Conservation (phyloP, 2,797 vertebrate genomes). For the Syngnathus acus region DNA sequence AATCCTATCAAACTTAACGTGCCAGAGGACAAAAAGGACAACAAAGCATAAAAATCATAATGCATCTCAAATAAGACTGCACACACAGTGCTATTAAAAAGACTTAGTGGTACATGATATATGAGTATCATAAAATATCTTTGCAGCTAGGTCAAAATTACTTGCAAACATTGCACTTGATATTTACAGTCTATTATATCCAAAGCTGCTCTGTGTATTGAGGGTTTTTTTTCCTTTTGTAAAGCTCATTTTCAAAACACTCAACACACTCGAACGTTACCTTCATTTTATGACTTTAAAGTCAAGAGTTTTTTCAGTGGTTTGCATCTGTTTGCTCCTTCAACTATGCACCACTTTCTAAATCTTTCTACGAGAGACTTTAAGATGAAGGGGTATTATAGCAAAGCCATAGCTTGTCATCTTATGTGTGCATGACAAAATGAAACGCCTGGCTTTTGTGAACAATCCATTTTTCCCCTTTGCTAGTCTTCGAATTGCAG, state of each 20-base stretch:
- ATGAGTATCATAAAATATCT: neutral
- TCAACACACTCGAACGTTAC: no score
- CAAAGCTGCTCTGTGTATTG: neutral
- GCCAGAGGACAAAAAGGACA: slow-evolving; percentile 4
- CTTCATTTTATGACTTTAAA: neutral
- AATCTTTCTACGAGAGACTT: neutral
- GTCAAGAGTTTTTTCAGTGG: neutral
- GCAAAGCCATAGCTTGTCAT: neutral
- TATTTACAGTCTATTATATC: neutral
- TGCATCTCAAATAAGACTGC: neutral
- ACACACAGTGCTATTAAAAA: neutral
- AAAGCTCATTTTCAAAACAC: no score
- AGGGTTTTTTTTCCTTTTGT: neutral
- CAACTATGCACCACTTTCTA: neutral
- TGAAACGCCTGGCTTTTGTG: slow-evolving; percentile 1
- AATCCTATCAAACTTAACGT: slow-evolving; percentile 6
- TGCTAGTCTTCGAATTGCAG: neutral
- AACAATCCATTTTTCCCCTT: slow-evolving; percentile 2
- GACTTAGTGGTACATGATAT: neutral
- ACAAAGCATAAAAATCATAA: slow-evolving; percentile 5
- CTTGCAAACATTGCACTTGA: neutral
- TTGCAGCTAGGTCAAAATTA: neutral
- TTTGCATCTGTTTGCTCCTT: neutral
- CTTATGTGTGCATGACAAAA: slow-evolving; percentile 2
- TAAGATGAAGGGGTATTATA: neutral